Conservation (phyloP, 2,888 invertebrate species). For the Leucophenga maculata region DNA sequence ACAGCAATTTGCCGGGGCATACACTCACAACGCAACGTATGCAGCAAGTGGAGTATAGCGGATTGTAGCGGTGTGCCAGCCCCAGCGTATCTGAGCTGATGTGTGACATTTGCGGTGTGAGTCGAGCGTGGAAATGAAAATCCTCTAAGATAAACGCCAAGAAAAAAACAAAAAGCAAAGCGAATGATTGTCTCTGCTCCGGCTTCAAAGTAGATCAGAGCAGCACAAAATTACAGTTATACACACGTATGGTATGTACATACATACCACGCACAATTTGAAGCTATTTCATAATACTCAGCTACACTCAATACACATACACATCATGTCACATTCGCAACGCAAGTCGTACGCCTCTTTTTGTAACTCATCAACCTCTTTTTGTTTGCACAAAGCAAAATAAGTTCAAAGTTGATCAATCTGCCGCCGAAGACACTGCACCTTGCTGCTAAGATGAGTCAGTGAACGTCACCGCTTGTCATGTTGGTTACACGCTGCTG, state of each 20-base stretch:
- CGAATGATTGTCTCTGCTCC: slow-evolving; percentile 57
- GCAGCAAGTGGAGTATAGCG: slow-evolving; percentile 44
- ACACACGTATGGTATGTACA: too few species aligned
- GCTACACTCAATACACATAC: slow-evolving; percentile 33
- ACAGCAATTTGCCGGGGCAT: slow-evolving; percentile 37
- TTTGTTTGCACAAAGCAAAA: slow-evolving; percentile 27
- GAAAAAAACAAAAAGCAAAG: slow-evolving; percentile 45
- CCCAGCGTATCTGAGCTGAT: background rate
- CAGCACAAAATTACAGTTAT: slow-evolving; percentile 31
- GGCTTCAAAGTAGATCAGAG: slow-evolving; percentile 57
- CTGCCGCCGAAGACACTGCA: slow-evolving; percentile 23
- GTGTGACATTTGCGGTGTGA: slow-evolving; percentile 1
- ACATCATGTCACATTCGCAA: slow-evolving; percentile 56
- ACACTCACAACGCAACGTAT: slow-evolving; percentile 44
- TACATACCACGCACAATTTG: slow-evolving; percentile 28
- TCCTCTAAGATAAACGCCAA: slow-evolving; percentile 1
- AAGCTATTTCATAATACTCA: slow-evolving; percentile 53
- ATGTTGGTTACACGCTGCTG: slow-evolving; percentile 33
- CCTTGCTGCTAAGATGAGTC: slow-evolving; percentile 20
- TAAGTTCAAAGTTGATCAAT: slow-evolving; percentile 62
- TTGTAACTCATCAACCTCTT: background rate
- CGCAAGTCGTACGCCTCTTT: slow-evolving; percentile 39
- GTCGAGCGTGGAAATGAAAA: slow-evolving; percentile 15
- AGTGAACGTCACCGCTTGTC: slow-evolving; percentile 33
- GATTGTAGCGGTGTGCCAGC: slow-evolving; percentile 37